phyloP scores from a whole-genome alignment of 1,140 invertebrate genomes.

The Calycopis cecrops region DNA sequence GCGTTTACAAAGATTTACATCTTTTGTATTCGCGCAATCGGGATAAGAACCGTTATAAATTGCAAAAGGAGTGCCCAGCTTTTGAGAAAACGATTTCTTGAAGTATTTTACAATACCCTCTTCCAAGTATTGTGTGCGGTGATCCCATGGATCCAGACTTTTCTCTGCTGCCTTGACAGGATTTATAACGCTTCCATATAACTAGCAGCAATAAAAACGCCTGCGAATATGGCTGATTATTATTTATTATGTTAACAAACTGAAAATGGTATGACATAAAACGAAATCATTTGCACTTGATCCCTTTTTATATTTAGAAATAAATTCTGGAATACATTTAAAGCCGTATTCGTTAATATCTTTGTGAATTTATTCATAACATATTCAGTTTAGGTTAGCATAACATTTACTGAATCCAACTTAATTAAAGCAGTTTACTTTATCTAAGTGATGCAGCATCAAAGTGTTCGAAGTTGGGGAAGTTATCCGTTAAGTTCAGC shows the following conservation, averaged over 20 bases:
- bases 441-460: conserved; percentile 66
- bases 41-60: conserved; percentile 62
- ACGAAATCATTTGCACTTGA: too few species aligned
- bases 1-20: conserved; percentile 32
- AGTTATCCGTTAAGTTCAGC: conserved; percentile 69
- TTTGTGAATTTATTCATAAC: conserved; percentile 15
- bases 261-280: neutral
- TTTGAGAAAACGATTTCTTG: conserved; percentile 61
- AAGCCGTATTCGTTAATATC: too few species aligned
- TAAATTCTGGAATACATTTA: too few species aligned
- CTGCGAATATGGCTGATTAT: conserved; percentile 14
- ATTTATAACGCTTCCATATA: conserved; percentile 35
- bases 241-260: conserved; percentile 16
- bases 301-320: too few species aligned
- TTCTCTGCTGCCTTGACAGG: conserved; percentile 41
- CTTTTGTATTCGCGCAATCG: conserved; percentile 54
- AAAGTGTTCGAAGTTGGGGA: conserved; percentile 67
- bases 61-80: conserved; percentile 54
- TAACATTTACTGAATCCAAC: conserved; percentile 19
- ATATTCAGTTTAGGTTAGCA: conserved; percentile 11
- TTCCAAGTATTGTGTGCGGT: conserved; percentile 44
- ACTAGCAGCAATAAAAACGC: conserved; percentile 20
- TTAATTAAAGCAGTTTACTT: conserved; percentile 70
- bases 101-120: conserved; percentile 59
- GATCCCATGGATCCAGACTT: conserved; percentile 41